A percentile compares a stretch with the other conserved stretches of the same genome.
These are phyloP conservation scores for Pectinophora gossypiella DNA, from an alignment of 1,140 invertebrate species.

Conservation along the genomic window DNA sequence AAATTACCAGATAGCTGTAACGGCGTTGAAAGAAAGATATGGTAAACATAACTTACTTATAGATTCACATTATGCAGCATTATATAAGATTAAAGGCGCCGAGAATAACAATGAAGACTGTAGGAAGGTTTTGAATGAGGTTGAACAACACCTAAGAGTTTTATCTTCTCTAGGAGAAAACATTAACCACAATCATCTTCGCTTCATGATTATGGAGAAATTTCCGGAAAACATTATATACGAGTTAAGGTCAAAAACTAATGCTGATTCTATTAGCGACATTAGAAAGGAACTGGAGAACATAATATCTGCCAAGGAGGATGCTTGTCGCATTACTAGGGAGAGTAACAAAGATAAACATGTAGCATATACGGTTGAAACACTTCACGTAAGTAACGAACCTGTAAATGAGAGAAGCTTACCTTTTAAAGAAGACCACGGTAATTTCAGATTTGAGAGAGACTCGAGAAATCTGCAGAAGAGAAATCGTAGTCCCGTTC, in stretches of 20 bases:
- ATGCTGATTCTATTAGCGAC: background rate
- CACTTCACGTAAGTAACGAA: background rate
- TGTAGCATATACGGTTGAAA: background rate
- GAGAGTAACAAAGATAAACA: background rate
- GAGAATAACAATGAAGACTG: background rate
- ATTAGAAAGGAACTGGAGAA: background rate
- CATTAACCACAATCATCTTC: background rate
- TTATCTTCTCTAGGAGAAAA: conserved; percentile 5
- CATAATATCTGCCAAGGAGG: background rate
- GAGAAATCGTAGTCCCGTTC: no score
- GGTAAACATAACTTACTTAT: background rate
- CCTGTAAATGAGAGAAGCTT: no score
- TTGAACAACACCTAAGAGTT: conserved; percentile 6
- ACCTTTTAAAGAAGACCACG: no score
- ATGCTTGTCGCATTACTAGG: background rate
- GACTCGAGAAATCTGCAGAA: no score
- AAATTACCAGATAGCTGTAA: conserved; percentile 8
- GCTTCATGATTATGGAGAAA: conserved; percentile 4
- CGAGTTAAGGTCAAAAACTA: conserved; percentile 1
- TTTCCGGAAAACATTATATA: conserved; percentile 7
- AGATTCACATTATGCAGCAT: conserved; percentile 5
- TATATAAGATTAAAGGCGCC: background rate
- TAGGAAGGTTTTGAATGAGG: background rate
- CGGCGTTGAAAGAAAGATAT: conserved; percentile 1
- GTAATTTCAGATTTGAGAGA: no score